These are phyloP conservation scores for Oxycera nigricornis DNA, from an alignment of 2,888 invertebrate species.

Conservation along the genomic window DNA sequence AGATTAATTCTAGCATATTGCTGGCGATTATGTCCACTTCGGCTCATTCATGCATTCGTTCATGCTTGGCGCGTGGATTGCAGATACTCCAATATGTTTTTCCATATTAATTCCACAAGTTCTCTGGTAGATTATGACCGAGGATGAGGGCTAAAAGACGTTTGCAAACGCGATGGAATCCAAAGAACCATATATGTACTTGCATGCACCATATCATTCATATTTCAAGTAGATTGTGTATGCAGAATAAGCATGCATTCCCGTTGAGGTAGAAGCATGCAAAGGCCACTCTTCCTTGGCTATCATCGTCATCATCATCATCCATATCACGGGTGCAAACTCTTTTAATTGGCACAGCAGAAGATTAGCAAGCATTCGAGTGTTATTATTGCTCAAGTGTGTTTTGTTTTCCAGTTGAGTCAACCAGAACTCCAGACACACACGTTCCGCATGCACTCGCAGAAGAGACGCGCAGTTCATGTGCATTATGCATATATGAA, in stretches of 20 bases:
- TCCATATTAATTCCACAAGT: constrained; percentile 3
- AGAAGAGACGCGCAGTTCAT: background rate
- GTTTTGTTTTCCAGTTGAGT: constrained; percentile 1
- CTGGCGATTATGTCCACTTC: constrained; percentile 13
- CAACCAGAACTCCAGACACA: background rate
- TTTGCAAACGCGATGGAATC: no score
- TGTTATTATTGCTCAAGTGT: constrained; percentile 9
- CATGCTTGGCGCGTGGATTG: background rate
- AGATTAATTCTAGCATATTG: background rate
- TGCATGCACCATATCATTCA: no score
- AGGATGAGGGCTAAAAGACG: background rate
- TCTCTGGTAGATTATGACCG: background rate
- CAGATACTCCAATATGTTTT: background rate
- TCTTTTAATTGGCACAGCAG: constrained; percentile 15
- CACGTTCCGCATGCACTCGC: background rate
- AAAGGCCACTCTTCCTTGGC: background rate
- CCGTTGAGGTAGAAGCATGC: background rate
- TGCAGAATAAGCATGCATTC: no score
- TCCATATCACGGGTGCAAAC: background rate
- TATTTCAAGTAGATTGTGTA: no score
- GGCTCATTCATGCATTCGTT: background rate
- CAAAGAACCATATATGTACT: no score
- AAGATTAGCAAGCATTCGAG: constrained; percentile 15
- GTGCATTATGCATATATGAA: background rate
- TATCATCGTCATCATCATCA: no score